Conservation (phyloP, 2,797 vertebrate species). For the Phataginus tricuspis region DNA sequence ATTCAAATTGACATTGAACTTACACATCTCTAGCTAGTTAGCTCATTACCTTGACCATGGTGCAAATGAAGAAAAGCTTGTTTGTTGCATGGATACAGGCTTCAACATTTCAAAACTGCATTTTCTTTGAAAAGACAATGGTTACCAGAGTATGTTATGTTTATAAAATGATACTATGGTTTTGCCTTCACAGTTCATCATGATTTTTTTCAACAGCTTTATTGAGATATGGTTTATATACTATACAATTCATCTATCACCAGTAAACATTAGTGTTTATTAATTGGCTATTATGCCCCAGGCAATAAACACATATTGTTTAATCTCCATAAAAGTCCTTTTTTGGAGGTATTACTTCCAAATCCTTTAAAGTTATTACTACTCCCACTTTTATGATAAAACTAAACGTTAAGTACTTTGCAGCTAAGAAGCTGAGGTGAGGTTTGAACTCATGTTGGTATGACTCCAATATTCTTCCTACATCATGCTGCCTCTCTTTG, state of each 20-base stretch:
- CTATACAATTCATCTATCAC: background rate
- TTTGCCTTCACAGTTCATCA: conserved; percentile 17
- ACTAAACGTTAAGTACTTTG: conserved; percentile 13
- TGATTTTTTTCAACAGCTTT: background rate
- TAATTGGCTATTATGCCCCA: background rate
- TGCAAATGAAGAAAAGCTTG: background rate
- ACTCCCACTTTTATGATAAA: background rate
- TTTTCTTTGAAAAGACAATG: background rate
- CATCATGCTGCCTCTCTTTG: background rate
- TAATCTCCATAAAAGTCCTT: conserved; percentile 48
- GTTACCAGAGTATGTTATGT: background rate
- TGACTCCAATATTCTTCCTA: background rate
- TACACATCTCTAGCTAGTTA: background rate
- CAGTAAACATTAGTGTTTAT: conserved; percentile 3
- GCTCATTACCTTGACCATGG: background rate
- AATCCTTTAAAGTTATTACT: conserved; percentile 19
- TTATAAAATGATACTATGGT: background rate
- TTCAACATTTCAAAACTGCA: background rate
- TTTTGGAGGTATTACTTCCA: background rate
- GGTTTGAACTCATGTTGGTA: background rate
- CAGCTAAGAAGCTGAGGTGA: background rate
- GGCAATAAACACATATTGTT: conserved; percentile 30
- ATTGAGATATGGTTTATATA: background rate
- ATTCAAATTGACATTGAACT: background rate
- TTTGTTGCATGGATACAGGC: background rate